phyloP scores from a whole-genome alignment of 2,888 invertebrate species.

The Linyphia triangularis region DNA sequence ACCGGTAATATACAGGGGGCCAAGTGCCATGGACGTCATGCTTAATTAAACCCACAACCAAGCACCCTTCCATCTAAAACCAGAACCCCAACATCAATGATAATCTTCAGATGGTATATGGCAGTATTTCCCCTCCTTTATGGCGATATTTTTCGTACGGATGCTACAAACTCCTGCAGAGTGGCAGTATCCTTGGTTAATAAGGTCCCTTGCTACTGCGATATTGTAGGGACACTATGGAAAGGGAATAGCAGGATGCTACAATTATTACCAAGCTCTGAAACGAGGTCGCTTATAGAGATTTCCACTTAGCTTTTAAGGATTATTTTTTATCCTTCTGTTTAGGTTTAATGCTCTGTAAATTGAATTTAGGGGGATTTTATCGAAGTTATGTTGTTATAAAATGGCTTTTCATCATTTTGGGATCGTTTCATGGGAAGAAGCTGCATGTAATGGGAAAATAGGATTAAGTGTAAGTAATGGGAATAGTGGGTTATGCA shows the following conservation, averaged over 20 bases:
- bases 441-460: too few species aligned
- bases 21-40: slow-evolving; percentile 57
- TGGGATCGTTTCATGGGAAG: too few species aligned
- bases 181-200: background rate
- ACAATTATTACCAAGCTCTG: background rate
- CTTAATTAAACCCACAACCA: slow-evolving; percentile 40
- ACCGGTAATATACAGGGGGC: slow-evolving; percentile 32
- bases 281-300: background rate
- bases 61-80: slow-evolving; percentile 14
- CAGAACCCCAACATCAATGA: slow-evolving; percentile 7
- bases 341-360: background rate
- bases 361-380: too few species aligned
- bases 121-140: slow-evolving; percentile 37
- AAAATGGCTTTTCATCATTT: too few species aligned
- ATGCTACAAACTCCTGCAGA: background rate
- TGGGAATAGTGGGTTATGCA: too few species aligned
- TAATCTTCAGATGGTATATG: slow-evolving; percentile 34
- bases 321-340: background rate
- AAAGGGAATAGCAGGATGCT: background rate
- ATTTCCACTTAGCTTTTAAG: background rate
- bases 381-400: background rate
- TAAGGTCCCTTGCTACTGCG: slow-evolving; percentile 24
- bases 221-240: background rate
- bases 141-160: slow-evolving; percentile 11
- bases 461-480: too few species aligned